Evolutionary conservation across 2,888 invertebrate genomes (phyloP), one percentile per base, ranked within the genome.

Genomic region (Acanthococcus lagerstroemiae): DNA sequence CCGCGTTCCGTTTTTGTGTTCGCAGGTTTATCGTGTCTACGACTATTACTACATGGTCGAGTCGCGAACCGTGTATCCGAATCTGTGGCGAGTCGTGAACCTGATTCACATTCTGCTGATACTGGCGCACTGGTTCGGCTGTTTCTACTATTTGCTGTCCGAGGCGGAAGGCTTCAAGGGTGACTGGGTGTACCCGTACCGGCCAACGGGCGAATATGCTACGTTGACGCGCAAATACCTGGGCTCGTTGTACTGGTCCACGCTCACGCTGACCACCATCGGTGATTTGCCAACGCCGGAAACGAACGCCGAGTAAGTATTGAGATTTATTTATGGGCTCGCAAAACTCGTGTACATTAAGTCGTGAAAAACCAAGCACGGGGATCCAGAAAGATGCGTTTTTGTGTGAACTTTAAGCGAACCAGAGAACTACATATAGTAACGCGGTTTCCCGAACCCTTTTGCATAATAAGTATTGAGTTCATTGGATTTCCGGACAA

Each of bases 61-160:
- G 78, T 94, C 95, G 58, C 80, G 95, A 72, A 95, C 95, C 4
- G 89, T 95, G 67, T 95, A 93, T 79, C 95, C 95, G 24, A 95
- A 95, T 80, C 83, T 95, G 76, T 94, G 95, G 90, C 82, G 95
- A 17, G 95, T 95, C 70, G 85, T 93, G 74, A 95, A 95, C 79
- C 82, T 95, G 69, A 91, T 95, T 72, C 95, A 95, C 77, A 94
- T 95, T 73, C 83, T 95, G 70, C 84, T 95, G 72, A 90, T 95
- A 74, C 81, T 95, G 73, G 94, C 95, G 58, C 95, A 95, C 76
- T 95, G 95, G 95, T 95, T 95, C 76, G 95, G 95, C 66, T 95
- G 95, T 78, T 95, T 95, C 81, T 95, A 95, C 81, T 95, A 89
- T 79, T 79, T 95, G 74, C 83, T 95, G 66, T 94, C 94, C 5